These are phyloP conservation scores for Argyresthia goedartella DNA, from an alignment of 2,888 invertebrate genomes.

Conservation along the genomic window DNA sequence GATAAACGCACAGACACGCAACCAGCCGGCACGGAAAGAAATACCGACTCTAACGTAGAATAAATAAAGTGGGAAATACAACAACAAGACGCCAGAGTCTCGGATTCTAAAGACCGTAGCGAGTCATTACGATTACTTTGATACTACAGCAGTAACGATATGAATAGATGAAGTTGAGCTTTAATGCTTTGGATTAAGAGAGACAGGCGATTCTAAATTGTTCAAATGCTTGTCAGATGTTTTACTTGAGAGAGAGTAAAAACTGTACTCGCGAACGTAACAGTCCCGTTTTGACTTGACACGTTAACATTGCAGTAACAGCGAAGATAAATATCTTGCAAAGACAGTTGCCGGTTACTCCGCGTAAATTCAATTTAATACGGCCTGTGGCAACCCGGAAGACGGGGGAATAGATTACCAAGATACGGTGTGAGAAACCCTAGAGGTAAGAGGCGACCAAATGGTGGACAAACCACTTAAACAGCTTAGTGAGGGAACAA, in stretches of 20 bases:
- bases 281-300: conserved; percentile 47
- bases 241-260: conserved; percentile 27
- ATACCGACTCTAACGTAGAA: conserved; percentile 20
- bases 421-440: conserved; percentile 39
- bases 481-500: conserved; percentile 25
- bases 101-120: conserved; percentile 55
- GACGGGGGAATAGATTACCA: conserved; percentile 19
- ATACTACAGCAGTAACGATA: conserved; percentile 33
- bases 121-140: conserved; percentile 52
- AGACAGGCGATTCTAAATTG: no score
- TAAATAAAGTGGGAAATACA: neutral
- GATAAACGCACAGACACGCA: conserved; percentile 42
- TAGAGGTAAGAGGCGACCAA: conserved; percentile 32
- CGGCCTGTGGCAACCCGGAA: conserved; percentile 40
- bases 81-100: conserved; percentile 14
- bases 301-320: conserved; percentile 30
- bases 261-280: conserved; percentile 47
- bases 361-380: conserved; percentile 26
- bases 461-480: conserved; percentile 45
- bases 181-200: conserved; percentile 17
- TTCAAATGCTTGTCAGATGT: no score
- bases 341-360: conserved; percentile 33
- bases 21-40: conserved; percentile 12
- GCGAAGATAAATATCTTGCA: conserved; percentile 47
- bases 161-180: conserved; percentile 42